These are phyloP conservation scores for Bilobella aurantiaca DNA, from an alignment of 1,140 invertebrate genomes.

Conservation along the genomic window DNA sequence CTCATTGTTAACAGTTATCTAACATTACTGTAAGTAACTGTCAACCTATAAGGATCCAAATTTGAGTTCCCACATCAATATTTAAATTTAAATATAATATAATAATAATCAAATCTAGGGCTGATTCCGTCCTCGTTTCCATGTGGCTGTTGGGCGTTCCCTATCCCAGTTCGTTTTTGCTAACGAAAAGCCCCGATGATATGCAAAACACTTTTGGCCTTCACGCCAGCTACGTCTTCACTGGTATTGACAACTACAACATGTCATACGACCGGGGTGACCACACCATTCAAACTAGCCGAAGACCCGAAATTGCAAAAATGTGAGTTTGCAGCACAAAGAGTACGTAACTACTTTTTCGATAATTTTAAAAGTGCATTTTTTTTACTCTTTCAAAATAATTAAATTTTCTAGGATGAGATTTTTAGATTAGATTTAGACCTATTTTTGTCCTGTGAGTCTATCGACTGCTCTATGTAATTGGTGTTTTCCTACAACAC, in stretches of 20 bases:
- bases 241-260: neutral
- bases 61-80: too few relatives aligned
- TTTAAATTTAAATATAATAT: too few relatives aligned
- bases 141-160: neutral
- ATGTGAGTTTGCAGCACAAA: neutral
- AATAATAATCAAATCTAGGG: too few relatives aligned
- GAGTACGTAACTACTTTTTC: too few relatives aligned
- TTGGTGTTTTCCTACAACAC: too few relatives aligned
- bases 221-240: neutral
- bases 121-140: neutral
- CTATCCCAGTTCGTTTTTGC: neutral
- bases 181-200: neutral
- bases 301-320: conserved; percentile 4
- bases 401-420: neutral
- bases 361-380: too few relatives aligned
- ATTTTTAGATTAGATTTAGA: neutral
- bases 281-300: neutral
- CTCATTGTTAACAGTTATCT: too few relatives aligned
- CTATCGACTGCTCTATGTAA: too few relatives aligned
- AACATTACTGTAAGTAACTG: too few relatives aligned
- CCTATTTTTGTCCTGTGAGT: neutral
- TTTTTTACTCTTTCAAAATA: neutral
- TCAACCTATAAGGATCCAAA: too few relatives aligned
- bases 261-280: neutral
- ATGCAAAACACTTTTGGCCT: neutral